Evolutionary conservation across 2,113 vertebrate genomes (phyloP), one percentile per base, ranked within the genome.

Genomic region (Thalassoma bifasciatum): DNA sequence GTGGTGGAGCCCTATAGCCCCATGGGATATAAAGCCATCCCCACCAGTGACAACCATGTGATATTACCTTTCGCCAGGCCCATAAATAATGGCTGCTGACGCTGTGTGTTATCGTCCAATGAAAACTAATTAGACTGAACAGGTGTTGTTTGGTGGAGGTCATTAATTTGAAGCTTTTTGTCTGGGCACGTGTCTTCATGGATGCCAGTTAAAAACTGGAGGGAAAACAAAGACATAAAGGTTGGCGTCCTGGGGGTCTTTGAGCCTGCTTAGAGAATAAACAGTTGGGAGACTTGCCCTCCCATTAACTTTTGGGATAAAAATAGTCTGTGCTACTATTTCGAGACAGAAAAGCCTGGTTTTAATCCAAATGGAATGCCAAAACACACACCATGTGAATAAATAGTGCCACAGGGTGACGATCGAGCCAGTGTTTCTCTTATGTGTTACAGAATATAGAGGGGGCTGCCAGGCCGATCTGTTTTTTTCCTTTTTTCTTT

Each of bases 91-190:
- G 70, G 37, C 47, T 59, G 70, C 66, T 72, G 80, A 76, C 52
- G 60, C 63, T 47, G 54, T 63, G 84, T 75, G 86, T 88, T 85
- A 89, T 76, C 49, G 40, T 81, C 83, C 88, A 88, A 81, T 87
- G 82, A 85, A 92, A 93, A 86, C 77, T 80, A 91, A 93, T 91
- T 91, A 80, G 75, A 77, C 47, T 42, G 84, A 93, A 88, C 92
- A 93, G 90, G 92, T 93, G 93, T 87, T 90, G 86, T 85, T 88
- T 83, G 79, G 85, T 79, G 60, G 85, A 87, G 84, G 85, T 82
- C 71, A 82, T 87, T 92, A 81, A 90, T 85, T 91, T 72, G 54
- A 77, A 71, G 77, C 67, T 69, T 90, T 88, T 64, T 64, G 72
- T 78, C 77, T 77, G 64, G 67, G 79, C 68, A 72, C 14, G 36